Evolutionary conservation across 2,113 vertebrate genomes (phyloP).

Genomic region (Coregonus clupeaformis): DNA sequence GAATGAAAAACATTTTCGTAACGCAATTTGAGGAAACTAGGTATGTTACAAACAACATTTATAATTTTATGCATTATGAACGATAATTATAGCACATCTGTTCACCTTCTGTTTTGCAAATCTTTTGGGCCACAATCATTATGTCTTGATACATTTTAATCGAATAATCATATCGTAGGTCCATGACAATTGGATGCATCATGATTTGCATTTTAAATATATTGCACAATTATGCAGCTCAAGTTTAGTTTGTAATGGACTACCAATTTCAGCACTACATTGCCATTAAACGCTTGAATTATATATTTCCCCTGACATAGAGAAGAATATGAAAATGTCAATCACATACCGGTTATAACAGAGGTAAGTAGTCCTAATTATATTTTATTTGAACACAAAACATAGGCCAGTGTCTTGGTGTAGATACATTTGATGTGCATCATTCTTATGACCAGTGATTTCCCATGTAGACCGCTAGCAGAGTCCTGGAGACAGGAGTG

Average conservation of each 20-base stretch:
- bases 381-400: neutral
- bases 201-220: neutral
- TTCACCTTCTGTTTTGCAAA: no score
- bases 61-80: neutral
- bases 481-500: constrained; percentile 60
- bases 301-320: constrained; percentile 38
- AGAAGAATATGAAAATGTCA: constrained; percentile 52
- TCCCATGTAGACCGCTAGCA: constrained; percentile 54
- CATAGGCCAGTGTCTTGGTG: neutral
- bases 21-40: constrained; percentile 70
- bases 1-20: constrained; percentile 72
- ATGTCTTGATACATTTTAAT: no score
- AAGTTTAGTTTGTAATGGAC: neutral
- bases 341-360: constrained; percentile 58
- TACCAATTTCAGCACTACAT: neutral
- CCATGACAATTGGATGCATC: neutral
- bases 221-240: no score
- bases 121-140: no score
- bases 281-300: constrained; percentile 1
- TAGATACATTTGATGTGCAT: no score
- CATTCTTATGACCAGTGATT: no score
- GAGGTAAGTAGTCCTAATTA: constrained; percentile 56
- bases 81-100: neutral
- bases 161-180: no score
- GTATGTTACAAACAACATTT: constrained; percentile 36